A percentile compares a stretch with the other conserved stretches of the same genome.
Evolutionary conservation across 92 coral and sea anemone genomes (phyloP).

Genomic region (Palythoa heliodiscus): DNA sequence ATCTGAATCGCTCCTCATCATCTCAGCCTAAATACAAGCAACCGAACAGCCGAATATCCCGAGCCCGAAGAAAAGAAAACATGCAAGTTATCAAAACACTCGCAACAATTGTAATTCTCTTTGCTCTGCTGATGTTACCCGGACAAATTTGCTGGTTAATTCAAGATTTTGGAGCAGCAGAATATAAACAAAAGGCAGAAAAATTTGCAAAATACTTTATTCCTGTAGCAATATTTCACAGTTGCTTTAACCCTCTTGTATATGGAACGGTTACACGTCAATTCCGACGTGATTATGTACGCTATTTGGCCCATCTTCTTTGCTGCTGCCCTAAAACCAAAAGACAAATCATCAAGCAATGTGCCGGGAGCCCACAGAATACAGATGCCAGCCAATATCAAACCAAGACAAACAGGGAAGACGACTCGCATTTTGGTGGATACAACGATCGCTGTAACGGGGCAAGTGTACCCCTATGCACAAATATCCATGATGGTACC

Average conservation of each 20-base stretch:
- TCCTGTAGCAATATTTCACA: constrained; percentile 33
- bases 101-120: constrained; percentile 80
- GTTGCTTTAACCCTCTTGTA: constrained; percentile 33
- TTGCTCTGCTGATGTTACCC: constrained; percentile 90
- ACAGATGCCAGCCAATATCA: constrained; percentile 28
- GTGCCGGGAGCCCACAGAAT: constrained; percentile 24
- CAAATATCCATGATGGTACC: background rate
- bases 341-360: background rate
- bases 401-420: background rate
- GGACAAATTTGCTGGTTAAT: constrained; percentile 92
- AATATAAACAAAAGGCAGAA: constrained; percentile 48
- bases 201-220: constrained; percentile 31
- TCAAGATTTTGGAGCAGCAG: constrained; percentile 69
- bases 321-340: constrained; percentile 58
- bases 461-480: background rate
- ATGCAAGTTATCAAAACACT: constrained; percentile 86
- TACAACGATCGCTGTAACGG: constrained; percentile 30
- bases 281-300: constrained; percentile 61
- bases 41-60: constrained; percentile 19
- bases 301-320: constrained; percentile 73
- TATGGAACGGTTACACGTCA: constrained; percentile 49
- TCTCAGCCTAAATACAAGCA: background rate
- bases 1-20: constrained; percentile 51
- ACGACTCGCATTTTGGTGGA: background rate
- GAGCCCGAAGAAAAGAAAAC: constrained; percentile 74